These are phyloP conservation scores for Campoletis sonorensis DNA, from an alignment of 1,140 invertebrate genomes.

Conservation along the genomic window DNA sequence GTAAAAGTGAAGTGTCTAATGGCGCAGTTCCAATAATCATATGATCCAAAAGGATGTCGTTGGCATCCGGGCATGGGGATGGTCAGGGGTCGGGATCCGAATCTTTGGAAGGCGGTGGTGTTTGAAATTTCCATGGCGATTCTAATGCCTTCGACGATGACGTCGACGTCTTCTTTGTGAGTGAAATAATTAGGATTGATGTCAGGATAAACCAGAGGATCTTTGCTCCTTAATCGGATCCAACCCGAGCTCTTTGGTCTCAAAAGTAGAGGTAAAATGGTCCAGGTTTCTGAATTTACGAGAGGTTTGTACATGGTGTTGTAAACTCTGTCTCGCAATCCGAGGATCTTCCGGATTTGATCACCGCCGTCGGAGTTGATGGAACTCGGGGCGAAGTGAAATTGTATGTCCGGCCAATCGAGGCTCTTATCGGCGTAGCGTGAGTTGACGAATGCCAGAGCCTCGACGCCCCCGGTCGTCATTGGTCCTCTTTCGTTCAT, in stretches of 20 bases:
- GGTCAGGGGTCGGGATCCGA: conserved; percentile 85
- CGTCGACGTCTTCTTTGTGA: conserved; percentile 85
- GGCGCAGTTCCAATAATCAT: conserved; percentile 92
- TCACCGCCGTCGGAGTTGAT: conserved; percentile 88
- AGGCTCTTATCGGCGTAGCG: conserved; percentile 85
- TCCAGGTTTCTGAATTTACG: conserved; percentile 87
- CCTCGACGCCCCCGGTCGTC: conserved; percentile 89
- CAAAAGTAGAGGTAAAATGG: conserved; percentile 86
- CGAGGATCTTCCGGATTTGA: conserved; percentile 85
- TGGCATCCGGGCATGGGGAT: conserved; percentile 90
- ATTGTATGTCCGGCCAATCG: conserved; percentile 91
- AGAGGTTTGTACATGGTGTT: conserved; percentile 91
- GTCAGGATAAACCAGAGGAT: conserved; percentile 89
- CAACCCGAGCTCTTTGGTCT: conserved; percentile 90
- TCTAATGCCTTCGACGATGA: conserved; percentile 88
- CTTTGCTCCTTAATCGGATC: conserved; percentile 85
- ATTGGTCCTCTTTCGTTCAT: conserved; percentile 87
- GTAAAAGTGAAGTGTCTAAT: conserved; percentile 89
- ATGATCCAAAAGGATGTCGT: conserved; percentile 82
- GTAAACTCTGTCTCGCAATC: conserved; percentile 87
- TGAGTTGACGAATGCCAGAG: conserved; percentile 89
- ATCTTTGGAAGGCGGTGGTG: conserved; percentile 87
- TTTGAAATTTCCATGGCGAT: conserved; percentile 88
- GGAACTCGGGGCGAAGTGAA: conserved; percentile 89
- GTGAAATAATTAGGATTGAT: conserved; percentile 96